Evolutionary conservation across 92 coral and sea anemone genomes (phyloP), one percentile per base, ranked within the genome.

Genomic region (Desmophyllum pertusum): DNA sequence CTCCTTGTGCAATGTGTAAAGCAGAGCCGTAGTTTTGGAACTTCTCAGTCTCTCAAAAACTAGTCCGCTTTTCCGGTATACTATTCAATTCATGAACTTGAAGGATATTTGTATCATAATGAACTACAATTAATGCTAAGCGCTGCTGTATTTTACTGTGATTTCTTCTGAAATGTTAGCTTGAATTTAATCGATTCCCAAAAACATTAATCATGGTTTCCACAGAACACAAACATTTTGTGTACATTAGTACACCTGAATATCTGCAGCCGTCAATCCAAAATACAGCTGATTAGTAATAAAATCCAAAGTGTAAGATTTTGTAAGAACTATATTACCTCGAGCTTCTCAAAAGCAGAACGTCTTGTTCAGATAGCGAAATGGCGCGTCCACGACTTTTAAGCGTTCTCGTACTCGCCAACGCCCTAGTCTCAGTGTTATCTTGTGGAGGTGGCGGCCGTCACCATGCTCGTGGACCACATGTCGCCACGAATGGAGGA

Each of bases 401-500:
- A 11, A 66, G 31, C 35, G 45, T 48, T 21, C 37, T 80, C 36
- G 19, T 35, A 21, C 38, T 80, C 66, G 65, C 36, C 63, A 36
- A 63, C 6, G 65, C 73, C 50, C 33, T 63, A 7, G 74, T 21
- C 21, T 51, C 65, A 8, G 25, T 39, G 50, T 70, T 66, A 18
- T 46, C 51, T 68, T 36, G 50, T 30, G 27, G 70, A 31, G 70
- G 39, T 7, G 38, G 39, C 23, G 19, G 23, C 73, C 73, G 13
- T 37, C 90, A 83, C 89, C 94, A 1, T 95, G 98, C 46, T 84
- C 93, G 10, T 88, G 96, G 95, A 75, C 85, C 45, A 87, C 94
- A 0, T 95, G 98, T 62, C 74, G 90, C 35, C 90, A 84, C 70
- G 87, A 93, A 48, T 95, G 98, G 98, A 78, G 93, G 29, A 88